These are phyloP conservation scores for Himalopsyche phryganea DNA, from an alignment of 1,140 invertebrate genomes.

Conservation along the genomic window DNA sequence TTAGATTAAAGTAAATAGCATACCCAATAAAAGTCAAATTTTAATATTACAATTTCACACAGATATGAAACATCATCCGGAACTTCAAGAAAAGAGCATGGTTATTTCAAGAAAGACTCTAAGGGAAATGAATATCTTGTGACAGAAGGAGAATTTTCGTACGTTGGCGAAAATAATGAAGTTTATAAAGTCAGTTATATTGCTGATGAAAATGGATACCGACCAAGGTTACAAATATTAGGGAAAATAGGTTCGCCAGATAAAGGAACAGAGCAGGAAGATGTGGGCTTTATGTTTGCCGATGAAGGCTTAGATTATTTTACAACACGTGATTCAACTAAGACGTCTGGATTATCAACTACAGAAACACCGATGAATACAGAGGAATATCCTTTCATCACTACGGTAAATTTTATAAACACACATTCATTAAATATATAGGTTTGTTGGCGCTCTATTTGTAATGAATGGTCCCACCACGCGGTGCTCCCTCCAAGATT, in stretches of 20 bases:
- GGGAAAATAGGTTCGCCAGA: background rate
- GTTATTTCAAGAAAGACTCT: slow-evolving; percentile 3
- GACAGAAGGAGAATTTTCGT: slow-evolving; percentile 37
- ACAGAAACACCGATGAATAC: background rate
- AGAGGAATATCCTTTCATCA: no score
- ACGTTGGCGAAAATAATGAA: slow-evolving; percentile 26
- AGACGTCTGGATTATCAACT: background rate
- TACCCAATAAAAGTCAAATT: no score
- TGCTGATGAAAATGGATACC: slow-evolving; percentile 51
- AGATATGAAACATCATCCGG: slow-evolving; percentile 25
- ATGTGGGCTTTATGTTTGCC: background rate
- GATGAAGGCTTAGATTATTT: background rate
- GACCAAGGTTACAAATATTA: slow-evolving; percentile 31
- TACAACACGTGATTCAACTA: background rate
- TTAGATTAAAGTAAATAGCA: no score
- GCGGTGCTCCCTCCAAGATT: no score
- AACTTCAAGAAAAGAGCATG: slow-evolving; percentile 20
- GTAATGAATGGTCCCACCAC: no score
- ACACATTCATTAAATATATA: no score
- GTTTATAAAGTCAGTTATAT: slow-evolving; percentile 38
- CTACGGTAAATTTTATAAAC: no score
- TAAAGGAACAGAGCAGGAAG: no score
- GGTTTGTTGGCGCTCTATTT: no score
- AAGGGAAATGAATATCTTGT: slow-evolving; percentile 10
- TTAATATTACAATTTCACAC: no score